Evolutionary conservation across 1,140 invertebrate species (phyloP), one percentile per base, ranked within the genome.

Genomic region (Zaprionus camerounensis): DNA sequence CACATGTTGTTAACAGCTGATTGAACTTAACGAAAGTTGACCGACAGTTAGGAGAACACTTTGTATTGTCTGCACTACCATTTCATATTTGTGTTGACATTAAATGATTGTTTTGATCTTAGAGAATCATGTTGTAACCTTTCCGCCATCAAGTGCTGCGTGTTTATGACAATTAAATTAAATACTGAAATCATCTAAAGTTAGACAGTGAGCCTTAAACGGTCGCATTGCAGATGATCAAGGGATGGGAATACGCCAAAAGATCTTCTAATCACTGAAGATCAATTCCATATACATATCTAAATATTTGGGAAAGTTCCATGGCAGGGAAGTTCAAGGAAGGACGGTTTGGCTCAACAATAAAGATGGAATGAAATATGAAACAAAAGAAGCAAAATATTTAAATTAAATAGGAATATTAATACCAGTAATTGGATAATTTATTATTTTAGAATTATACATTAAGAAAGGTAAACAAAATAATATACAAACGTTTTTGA

Each of bases 101-200:
- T 38, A 76, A 63, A 5, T 28, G 26, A 28, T 57, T 76, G 57
- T 66, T 55, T 49, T 22, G 20, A 24, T 62, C 15, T 13, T 9
- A 22, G 20, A 22, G 24, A 5, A 85, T 73, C 65, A 92, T 92
- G 91, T 67, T 83, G 28, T 68, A 77, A 68, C 80, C 83, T 28
- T 78, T 77, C 1, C 78, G 78, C 51, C 86, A 91, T 49, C 88
- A 94, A 85, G 90, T 95, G 57, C 76, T 95, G 22, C 92, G 91
- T 61, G 91, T 96, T n/a, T 96, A 96, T 77, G 94, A 94, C 17
- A 84, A 95, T 83, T 92, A 95, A 51, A 88, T 96, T 24, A 87
- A 94, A 17, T 95, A 96, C 92, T 94, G 95, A 24, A 93, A 94
- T 90, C 93, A 93, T 70, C 81, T 96, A 55, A 93, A 94, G 81